These are phyloP conservation scores for Lepus oiostolus DNA, from an alignment of 2,797 vertebrate species.

Conservation along the genomic window DNA sequence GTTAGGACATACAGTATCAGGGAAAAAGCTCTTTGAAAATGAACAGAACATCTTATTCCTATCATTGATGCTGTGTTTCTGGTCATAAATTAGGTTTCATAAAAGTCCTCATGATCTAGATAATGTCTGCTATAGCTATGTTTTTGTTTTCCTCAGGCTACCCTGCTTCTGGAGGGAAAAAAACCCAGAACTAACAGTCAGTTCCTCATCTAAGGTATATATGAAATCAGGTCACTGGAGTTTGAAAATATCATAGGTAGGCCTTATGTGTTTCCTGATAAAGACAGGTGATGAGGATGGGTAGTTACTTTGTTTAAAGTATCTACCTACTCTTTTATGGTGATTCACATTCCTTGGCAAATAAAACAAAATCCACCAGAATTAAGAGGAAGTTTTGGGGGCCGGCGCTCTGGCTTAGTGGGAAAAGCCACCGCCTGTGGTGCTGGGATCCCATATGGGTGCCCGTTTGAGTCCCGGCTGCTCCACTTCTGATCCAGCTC, in stretches of 20 bases:
- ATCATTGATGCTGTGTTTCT: neutral
- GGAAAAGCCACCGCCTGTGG: too few relatives aligned
- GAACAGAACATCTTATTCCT: neutral
- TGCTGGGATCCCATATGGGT: too few relatives aligned
- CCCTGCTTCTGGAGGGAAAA: neutral
- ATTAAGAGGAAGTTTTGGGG: neutral
- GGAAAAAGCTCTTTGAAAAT: constrained; percentile 27
- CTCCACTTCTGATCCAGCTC: too few relatives aligned
- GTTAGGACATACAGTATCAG: neutral
- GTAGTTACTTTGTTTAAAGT: neutral
- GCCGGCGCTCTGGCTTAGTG: too few relatives aligned
- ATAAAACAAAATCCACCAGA: neutral
- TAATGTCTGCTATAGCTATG: neutral
- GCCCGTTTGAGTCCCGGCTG: too few relatives aligned
- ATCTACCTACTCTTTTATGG: neutral
- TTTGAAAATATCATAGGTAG: neutral
- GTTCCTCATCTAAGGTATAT: neutral
- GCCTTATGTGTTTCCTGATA: neutral
- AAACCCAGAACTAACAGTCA: neutral
- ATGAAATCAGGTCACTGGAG: neutral
- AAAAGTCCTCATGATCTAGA: neutral
- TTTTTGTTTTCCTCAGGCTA: neutral
- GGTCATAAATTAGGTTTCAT: constrained; percentile 40
- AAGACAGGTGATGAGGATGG: neutral
- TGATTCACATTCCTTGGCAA: neutral